Evolutionary conservation across 2,797 vertebrate species (phyloP).

Genomic region (Enteromius paludinosus): DNA sequence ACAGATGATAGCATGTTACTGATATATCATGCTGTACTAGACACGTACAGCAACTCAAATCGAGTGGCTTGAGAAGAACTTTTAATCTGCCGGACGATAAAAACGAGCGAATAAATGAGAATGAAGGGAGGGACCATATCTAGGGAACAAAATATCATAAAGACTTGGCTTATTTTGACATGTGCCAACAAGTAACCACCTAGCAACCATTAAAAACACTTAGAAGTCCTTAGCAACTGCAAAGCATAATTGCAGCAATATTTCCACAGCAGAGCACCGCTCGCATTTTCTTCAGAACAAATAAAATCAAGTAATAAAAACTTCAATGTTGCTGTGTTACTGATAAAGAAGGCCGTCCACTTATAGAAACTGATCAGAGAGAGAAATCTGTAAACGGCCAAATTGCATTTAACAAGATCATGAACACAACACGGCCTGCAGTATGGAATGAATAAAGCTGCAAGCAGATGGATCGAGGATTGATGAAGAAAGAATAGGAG

Average conservation of each 20-base stretch:
- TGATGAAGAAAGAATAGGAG: background rate
- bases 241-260: background rate
- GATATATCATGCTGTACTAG: background rate
- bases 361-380: background rate
- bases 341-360: background rate
- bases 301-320: background rate
- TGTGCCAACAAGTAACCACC: conserved; percentile 4
- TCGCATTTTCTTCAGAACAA: conserved; percentile 1
- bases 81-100: background rate
- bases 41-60: background rate
- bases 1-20: too few relatives aligned
- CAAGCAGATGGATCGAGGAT: conserved; percentile 1
- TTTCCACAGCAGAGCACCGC: background rate
- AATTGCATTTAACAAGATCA: background rate
- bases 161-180: background rate
- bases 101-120: background rate
- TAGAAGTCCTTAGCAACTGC: conserved; percentile 8
- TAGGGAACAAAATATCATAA: conserved; percentile 11
- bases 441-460: conserved; percentile 22
- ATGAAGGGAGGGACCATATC: background rate
- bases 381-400: background rate
- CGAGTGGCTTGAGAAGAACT: background rate
- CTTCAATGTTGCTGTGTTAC: too few relatives aligned
- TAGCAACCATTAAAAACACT: conserved; percentile 11
- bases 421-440: conserved; percentile 4